phyloP scores from a whole-genome alignment of 2,888 invertebrate species.

The Oeneis ivallda region DNA sequence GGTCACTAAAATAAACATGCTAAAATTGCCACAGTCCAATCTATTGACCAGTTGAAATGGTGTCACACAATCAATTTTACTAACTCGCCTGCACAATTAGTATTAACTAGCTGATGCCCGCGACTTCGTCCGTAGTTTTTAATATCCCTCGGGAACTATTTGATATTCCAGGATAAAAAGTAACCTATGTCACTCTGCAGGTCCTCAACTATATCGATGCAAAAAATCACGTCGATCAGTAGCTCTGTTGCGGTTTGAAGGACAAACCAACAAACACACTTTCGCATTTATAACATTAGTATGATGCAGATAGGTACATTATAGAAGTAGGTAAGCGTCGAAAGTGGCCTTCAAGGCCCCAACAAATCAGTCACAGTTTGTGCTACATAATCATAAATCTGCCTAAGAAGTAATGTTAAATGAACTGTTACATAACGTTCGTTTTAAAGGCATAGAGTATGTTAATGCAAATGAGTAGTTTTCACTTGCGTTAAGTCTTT shows the following conservation, averaged over 20 bases:
- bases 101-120: no score
- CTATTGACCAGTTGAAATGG: conserved; percentile 14
- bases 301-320: no score
- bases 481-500: no score
- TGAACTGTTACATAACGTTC: conserved; percentile 21
- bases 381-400: conserved; percentile 22
- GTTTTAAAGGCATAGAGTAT: neutral
- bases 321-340: neutral
- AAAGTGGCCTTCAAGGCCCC: conserved; percentile 26
- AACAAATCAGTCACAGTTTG: conserved; percentile 19
- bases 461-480: neutral
- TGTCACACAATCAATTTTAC: conserved; percentile 13
- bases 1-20: conserved; percentile 21
- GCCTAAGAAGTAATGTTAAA: conserved; percentile 14
- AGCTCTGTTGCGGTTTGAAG: no score
- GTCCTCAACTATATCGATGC: no score
- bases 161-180: no score
- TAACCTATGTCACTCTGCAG: no score
- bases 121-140: no score
- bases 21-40: conserved; percentile 12
- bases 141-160: no score
- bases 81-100: conserved; percentile 13
- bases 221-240: no score
- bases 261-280: no score
- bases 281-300: no score